Evolutionary conservation across 1,140 invertebrate genomes (phyloP).

Genomic region (Muscidifurax raptorellus): DNA sequence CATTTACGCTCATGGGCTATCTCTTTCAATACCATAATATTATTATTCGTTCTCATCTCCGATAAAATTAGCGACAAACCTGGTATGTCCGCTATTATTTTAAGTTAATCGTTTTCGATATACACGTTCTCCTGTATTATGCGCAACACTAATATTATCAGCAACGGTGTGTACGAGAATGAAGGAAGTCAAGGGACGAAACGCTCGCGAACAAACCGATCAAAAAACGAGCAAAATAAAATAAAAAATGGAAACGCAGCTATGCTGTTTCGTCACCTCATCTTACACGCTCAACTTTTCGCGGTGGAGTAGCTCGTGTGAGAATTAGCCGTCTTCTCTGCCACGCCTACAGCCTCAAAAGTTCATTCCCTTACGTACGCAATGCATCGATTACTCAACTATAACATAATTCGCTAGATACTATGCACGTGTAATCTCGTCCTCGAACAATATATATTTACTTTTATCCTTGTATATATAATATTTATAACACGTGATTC

Average conservation of each 20-base stretch:
- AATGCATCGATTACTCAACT: constrained; percentile 28
- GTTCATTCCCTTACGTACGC: constrained; percentile 51
- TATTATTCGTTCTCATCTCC: neutral
- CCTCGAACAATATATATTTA: constrained; percentile 48
- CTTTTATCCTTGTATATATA: constrained; percentile 37
- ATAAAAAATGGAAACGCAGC: neutral
- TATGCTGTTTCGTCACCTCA: neutral
- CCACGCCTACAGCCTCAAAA: constrained; percentile 68
- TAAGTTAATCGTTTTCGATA: constrained; percentile 29
- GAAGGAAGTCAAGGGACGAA: constrained; percentile 14
- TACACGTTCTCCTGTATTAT: neutral
- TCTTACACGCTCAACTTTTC: neutral
- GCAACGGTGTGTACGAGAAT: neutral
- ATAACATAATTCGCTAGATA: constrained; percentile 50
- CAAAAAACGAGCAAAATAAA: neutral
- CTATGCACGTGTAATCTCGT: constrained; percentile 39
- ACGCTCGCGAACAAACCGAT: neutral
- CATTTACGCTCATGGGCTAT: constrained; percentile 59
- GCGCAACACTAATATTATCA: neutral
- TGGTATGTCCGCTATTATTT: neutral
- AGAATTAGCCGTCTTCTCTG: constrained; percentile 59
- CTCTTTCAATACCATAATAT: neutral
- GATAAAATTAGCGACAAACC: neutral
- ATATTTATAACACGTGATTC: constrained; percentile 37
- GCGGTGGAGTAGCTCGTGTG: neutral